A percentile compares a stretch with the other conserved stretches of the same genome.
These are phyloP conservation scores for Palythoa grandiflora DNA, from an alignment of 92 coral and sea anemone species.

Conservation along the genomic window DNA sequence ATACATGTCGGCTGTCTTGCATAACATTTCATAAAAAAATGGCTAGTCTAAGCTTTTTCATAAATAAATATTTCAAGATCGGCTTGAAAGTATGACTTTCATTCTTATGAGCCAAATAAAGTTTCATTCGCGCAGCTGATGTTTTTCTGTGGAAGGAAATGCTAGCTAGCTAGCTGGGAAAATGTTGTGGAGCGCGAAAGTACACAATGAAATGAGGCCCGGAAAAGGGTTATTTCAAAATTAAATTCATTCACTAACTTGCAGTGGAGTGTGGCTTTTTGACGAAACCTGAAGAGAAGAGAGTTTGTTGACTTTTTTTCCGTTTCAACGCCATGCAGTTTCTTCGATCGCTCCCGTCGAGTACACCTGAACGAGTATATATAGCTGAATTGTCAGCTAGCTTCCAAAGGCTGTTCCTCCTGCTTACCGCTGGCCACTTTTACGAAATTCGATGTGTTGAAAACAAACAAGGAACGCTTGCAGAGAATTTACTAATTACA, in stretches of 20 bases:
- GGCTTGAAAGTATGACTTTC: not conserved
- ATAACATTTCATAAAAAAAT: not conserved
- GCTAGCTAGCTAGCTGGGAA: not conserved
- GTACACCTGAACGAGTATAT: conserved; percentile 9
- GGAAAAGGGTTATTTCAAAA: not conserved
- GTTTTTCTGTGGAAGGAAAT: not conserved
- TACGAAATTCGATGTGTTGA: too few species aligned
- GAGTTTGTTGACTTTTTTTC: conserved; percentile 30
- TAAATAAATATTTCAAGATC: not conserved
- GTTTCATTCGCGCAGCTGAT: too few species aligned
- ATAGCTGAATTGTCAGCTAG: conserved; percentile 18
- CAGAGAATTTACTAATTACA: conserved; percentile 3
- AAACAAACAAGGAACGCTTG: not conserved
- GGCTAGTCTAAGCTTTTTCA: not conserved
- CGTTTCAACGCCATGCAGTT: conserved; percentile 22
- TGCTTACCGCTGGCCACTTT: too few species aligned
- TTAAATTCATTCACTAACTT: conserved; percentile 1
- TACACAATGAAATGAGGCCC: conserved; percentile 2
- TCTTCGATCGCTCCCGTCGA: conserved; percentile 23
- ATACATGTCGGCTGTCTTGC: conserved; percentile 1
- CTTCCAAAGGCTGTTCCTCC: not conserved
- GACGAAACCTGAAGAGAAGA: conserved; percentile 14
- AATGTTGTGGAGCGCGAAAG: not conserved
- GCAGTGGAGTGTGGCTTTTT: conserved; percentile 25
- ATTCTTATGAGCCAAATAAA: too few species aligned